A percentile compares a stretch with the other conserved stretches of the same genome.
phyloP scores from a whole-genome alignment of 2,888 invertebrate genomes.

The Drosophila robusta region DNA sequence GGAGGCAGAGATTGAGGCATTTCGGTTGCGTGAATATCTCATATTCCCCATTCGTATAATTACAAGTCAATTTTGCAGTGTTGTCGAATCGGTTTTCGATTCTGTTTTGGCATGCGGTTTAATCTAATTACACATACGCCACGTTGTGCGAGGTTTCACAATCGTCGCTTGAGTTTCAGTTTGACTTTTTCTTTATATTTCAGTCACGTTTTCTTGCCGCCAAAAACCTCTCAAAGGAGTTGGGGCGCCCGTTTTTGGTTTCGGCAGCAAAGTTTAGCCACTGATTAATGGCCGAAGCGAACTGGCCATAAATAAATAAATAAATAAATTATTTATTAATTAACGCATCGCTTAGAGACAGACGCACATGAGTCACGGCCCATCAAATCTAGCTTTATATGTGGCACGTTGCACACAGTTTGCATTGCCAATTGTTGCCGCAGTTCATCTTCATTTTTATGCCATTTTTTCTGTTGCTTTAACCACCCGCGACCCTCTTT shows the following conservation, averaged over 20 bases:
- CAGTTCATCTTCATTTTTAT: slow-evolving; percentile 71
- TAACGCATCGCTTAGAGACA: slow-evolving; percentile 64
- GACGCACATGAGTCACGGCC: slow-evolving; percentile 33
- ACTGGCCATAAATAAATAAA: slow-evolving; percentile 76
- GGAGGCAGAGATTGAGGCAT: slow-evolving; percentile 30
- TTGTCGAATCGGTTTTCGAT: slow-evolving; percentile 52
- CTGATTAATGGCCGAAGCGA: slow-evolving; percentile 79
- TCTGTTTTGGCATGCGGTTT: slow-evolving; percentile 74
- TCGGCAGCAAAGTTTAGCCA: slow-evolving; percentile 39
- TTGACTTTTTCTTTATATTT: slow-evolving; percentile 45
- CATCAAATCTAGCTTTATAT: slow-evolving; percentile 46
- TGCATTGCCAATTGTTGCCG: slow-evolving; percentile 31
- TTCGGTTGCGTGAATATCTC: slow-evolving; percentile 62
- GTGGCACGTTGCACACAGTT: slow-evolving; percentile 31
- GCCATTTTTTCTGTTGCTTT: slow-evolving; percentile 48
- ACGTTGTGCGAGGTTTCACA: slow-evolving; percentile 73
- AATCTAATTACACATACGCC: slow-evolving; percentile 82
- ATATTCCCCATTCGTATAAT: slow-evolving; percentile 68
- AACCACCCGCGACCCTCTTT: not conserved
- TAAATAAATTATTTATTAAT: slow-evolving; percentile 78
- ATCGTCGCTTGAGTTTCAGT: slow-evolving; percentile 37
- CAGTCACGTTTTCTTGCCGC: slow-evolving; percentile 77
- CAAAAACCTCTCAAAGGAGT: slow-evolving; percentile 75
- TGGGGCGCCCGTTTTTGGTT: slow-evolving; percentile 58
- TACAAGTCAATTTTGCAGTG: slow-evolving; percentile 75